These are phyloP conservation scores for Rhamnusium bicolor DNA, from an alignment of 2,888 invertebrate genomes.

Conservation along the genomic window DNA sequence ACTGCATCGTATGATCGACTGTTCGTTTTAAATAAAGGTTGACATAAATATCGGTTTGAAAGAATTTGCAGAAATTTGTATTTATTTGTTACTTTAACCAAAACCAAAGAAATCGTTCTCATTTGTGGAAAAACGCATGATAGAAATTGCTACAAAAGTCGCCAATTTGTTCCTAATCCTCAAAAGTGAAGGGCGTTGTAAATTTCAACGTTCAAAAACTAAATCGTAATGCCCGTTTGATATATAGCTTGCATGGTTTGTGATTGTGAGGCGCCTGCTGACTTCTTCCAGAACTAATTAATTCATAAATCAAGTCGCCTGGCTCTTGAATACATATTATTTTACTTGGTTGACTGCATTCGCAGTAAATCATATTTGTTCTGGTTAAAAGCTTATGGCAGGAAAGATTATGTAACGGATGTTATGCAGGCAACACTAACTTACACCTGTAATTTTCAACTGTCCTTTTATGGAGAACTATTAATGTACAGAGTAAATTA, in stretches of 20 bases:
- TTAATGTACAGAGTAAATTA: slow-evolving; percentile 35
- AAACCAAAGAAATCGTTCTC: too few relatives aligned
- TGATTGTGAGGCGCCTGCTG: slow-evolving; percentile 52
- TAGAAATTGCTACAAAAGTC: neutral
- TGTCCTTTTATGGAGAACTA: slow-evolving; percentile 38
- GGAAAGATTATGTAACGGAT: slow-evolving; percentile 31
- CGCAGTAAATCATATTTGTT: slow-evolving; percentile 37
- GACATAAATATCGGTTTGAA: too few relatives aligned
- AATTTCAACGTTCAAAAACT: slow-evolving; percentile 40
- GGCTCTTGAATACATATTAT: slow-evolving; percentile 49
- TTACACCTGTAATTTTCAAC: slow-evolving; percentile 36
- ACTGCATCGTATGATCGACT: too few relatives aligned
- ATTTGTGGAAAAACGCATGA: too few relatives aligned
- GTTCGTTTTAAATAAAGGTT: too few relatives aligned
- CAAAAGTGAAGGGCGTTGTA: slow-evolving; percentile 26
- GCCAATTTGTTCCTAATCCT: neutral
- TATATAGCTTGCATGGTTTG: slow-evolving; percentile 44
- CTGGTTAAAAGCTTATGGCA: slow-evolving; percentile 21
- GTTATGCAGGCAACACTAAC: slow-evolving; percentile 10
- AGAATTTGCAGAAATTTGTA: too few relatives aligned
- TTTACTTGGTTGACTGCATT: slow-evolving; percentile 49
- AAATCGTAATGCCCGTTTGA: slow-evolving; percentile 40
- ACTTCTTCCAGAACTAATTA: slow-evolving; percentile 58
- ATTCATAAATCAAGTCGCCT: slow-evolving; percentile 58
- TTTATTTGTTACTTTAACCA: too few relatives aligned